phyloP scores from a whole-genome alignment of 1,140 invertebrate genomes.

The Vollenhovia emeryi region DNA sequence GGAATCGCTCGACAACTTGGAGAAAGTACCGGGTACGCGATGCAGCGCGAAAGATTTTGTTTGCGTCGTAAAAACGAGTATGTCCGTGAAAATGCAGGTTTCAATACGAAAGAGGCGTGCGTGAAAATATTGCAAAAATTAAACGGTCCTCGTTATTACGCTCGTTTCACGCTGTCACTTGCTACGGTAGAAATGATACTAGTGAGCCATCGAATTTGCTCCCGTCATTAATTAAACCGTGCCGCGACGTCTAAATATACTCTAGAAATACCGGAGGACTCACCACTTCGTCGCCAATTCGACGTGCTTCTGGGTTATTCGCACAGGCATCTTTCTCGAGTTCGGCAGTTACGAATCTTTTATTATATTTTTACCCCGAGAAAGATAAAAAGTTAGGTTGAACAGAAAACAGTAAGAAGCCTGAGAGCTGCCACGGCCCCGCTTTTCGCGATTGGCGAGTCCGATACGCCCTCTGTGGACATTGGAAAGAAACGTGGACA shows the following conservation, averaged over 20 bases:
- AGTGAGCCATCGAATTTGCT: constrained; percentile 14
- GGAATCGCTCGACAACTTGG: neutral
- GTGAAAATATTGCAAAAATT: neutral
- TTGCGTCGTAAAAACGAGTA: neutral
- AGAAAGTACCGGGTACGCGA: neutral
- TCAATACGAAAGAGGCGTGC: neutral
- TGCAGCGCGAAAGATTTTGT: neutral
- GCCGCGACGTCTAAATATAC: neutral
- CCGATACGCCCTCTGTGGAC: too few relatives aligned
- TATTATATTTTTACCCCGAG: neutral
- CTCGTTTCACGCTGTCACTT: neutral
- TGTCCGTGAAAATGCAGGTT: neutral
- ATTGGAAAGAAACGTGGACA: too few relatives aligned
- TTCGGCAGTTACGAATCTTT: neutral
- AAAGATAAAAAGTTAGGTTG: neutral
- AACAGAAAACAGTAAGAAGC: neutral
- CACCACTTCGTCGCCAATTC: constrained; percentile 71
- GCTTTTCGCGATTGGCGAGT: too few relatives aligned
- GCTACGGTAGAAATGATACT: neutral
- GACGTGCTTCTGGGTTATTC: constrained; percentile 62
- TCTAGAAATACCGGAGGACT: constrained; percentile 4
- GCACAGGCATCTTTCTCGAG: constrained; percentile 17
- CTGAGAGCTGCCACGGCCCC: too few relatives aligned
- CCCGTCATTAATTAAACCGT: neutral
- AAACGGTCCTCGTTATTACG: neutral